A percentile compares a stretch with the other conserved stretches of the same genome.
Conservation (phyloP, 2,113 vertebrate species). For the Zeus faber region DNA sequence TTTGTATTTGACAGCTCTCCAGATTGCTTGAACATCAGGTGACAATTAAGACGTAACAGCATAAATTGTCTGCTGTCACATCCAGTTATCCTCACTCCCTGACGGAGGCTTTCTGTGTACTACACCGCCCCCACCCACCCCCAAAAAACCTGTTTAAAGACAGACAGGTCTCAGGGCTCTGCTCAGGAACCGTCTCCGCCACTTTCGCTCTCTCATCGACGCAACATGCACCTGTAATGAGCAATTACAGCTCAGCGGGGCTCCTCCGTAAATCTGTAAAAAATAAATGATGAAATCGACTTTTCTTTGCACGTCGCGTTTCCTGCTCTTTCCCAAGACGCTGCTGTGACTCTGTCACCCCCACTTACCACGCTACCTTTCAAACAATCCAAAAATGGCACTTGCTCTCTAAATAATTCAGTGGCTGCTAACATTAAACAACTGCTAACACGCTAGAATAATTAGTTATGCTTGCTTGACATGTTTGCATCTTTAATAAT, state of each 20-base stretch:
- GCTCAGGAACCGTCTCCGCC: constrained; percentile 47
- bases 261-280: no score
- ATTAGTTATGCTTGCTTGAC: constrained; percentile 99
- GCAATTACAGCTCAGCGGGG: constrained; percentile 64
- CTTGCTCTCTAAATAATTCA: constrained; percentile 97
- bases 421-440: constrained; percentile 98
- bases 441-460: constrained; percentile 99
- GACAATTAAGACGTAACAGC: constrained; percentile 78
- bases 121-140: constrained; percentile 18
- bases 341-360: constrained; percentile 47
- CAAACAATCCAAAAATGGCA: constrained; percentile 89
- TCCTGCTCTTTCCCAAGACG: constrained; percentile 22
- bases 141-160: constrained; percentile 28
- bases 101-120: constrained; percentile 6
- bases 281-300: constrained; percentile 18
- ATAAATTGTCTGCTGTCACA: constrained; percentile 76
- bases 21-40: constrained; percentile 74
- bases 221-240: constrained; percentile 57
- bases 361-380: constrained; percentile 77
- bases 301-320: no score
- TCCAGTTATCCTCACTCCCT: constrained; percentile 64
- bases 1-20: constrained; percentile 61
- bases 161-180: constrained; percentile 49
- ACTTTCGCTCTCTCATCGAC: constrained; percentile 31
- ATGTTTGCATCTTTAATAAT: constrained; percentile 99